Evolutionary conservation across 2,797 vertebrate species (phyloP).

Genomic region (Mormyrus proboscirostris): DNA sequence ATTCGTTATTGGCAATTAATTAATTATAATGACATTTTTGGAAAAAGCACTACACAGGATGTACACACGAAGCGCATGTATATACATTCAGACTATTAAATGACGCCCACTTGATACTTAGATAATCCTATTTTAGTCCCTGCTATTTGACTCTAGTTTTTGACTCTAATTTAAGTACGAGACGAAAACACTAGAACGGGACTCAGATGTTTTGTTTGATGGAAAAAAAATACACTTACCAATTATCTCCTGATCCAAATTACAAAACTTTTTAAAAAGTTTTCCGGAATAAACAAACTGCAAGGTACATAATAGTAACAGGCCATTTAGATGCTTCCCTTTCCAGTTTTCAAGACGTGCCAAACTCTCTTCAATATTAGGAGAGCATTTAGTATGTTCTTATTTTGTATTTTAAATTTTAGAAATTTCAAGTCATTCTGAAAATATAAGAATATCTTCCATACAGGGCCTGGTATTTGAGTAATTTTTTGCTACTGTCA

Average conservation of each 20-base stretch:
- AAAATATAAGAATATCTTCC: background rate
- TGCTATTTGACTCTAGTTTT: background rate
- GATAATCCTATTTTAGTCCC: background rate
- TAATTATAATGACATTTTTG: background rate
- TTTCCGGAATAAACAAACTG: background rate
- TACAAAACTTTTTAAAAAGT: background rate
- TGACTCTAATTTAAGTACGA: background rate
- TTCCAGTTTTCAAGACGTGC: background rate
- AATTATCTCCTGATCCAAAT: background rate
- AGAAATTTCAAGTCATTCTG: background rate
- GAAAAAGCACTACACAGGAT: background rate
- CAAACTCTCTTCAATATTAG: background rate
- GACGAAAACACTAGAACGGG: background rate
- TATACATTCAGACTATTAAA: background rate
- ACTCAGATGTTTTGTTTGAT: background rate
- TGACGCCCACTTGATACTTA: background rate
- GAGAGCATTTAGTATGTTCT: background rate
- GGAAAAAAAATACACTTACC: background rate
- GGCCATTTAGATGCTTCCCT: background rate
- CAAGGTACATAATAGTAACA: background rate
- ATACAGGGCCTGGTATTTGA: background rate
- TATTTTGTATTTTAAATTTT: conserved; percentile 1
- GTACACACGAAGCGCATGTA: background rate
- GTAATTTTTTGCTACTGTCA: background rate
- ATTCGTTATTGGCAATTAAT: conserved; percentile 2